Conservation (phyloP, 2,888 invertebrate genomes). For the Pollenia angustigena region DNA sequence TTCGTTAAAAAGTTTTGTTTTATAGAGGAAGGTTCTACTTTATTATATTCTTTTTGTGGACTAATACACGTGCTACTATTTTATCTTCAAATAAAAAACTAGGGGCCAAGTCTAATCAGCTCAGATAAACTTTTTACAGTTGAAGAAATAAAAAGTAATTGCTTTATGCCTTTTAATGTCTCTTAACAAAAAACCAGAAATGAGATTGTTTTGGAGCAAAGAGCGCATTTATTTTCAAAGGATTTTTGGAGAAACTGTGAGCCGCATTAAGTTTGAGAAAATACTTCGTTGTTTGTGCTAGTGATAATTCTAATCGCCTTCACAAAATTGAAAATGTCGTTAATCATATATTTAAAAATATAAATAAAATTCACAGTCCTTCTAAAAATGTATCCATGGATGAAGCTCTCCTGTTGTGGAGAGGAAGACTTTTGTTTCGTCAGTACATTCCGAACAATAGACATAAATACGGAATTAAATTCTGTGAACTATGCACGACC, state of each 20-base stretch:
- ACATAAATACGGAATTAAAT: conserved; percentile 27
- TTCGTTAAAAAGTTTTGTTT: no score
- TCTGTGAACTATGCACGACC: conserved; percentile 14
- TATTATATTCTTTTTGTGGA: no score
- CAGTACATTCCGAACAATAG: conserved; percentile 24
- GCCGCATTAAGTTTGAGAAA: conserved; percentile 16
- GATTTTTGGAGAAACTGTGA: conserved; percentile 36
- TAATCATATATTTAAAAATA: conserved; percentile 32
- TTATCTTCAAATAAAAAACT: no score
- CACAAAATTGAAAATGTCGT: conserved; percentile 44
- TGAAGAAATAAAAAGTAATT: no score
- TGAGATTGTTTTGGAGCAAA: conserved; percentile 42
- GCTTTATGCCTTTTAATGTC: no score
- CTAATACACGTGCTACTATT: no score
- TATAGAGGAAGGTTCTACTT: no score
- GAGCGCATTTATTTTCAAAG: conserved; percentile 29
- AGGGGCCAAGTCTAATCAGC: no score
- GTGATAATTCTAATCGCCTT: conserved; percentile 24
- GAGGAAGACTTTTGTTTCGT: conserved; percentile 36
- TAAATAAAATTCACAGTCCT: conserved; percentile 27
- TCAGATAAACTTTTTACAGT: no score
- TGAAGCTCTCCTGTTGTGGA: conserved; percentile 34
- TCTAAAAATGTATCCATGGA: conserved; percentile 29
- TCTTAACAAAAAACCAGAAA: conserved; percentile 46
- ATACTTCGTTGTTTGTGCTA: conserved; percentile 20